phyloP scores from a whole-genome alignment of 2,113 vertebrate genomes.

The Trogon surrucura region DNA sequence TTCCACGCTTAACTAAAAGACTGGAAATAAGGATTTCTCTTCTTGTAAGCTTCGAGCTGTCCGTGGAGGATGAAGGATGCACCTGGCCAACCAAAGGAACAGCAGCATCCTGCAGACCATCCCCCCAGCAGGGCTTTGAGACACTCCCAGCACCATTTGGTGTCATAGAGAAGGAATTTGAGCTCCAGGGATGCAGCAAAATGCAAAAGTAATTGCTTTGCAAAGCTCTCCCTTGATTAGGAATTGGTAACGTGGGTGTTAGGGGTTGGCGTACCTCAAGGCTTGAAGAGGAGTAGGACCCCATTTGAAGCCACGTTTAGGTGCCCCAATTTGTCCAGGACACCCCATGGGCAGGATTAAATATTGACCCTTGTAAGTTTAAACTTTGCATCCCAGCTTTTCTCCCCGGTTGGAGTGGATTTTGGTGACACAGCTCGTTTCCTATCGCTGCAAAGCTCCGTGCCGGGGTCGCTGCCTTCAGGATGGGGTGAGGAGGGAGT shows the following conservation, averaged over 20 bases:
- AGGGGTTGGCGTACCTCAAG: background rate
- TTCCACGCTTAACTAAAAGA: background rate
- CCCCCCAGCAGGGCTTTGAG: no score
- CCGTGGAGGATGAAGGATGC: background rate
- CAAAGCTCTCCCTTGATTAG: background rate
- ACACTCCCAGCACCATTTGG: background rate
- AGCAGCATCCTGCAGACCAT: background rate
- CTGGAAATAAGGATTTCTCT: background rate
- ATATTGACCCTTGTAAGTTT: background rate
- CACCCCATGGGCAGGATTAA: background rate
- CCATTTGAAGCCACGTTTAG: no score
- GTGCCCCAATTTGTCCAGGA: background rate
- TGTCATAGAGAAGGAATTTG: accelerated
- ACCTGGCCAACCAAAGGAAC: background rate
- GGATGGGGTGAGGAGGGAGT: no score
- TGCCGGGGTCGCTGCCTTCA: background rate
- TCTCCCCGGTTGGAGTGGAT: background rate
- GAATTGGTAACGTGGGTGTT: background rate
- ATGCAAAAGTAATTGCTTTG: background rate
- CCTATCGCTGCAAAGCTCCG: background rate
- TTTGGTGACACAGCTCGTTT: no score
- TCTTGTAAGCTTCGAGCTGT: background rate
- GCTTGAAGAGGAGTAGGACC: background rate
- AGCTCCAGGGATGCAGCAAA: background rate
- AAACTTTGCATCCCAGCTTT: background rate